Percentiles rank a stretch among this genome's conserved stretches.
These are phyloP conservation scores for Alviniconcha strummeri DNA, from an alignment of 2,888 invertebrate species.

Conservation along the genomic window DNA sequence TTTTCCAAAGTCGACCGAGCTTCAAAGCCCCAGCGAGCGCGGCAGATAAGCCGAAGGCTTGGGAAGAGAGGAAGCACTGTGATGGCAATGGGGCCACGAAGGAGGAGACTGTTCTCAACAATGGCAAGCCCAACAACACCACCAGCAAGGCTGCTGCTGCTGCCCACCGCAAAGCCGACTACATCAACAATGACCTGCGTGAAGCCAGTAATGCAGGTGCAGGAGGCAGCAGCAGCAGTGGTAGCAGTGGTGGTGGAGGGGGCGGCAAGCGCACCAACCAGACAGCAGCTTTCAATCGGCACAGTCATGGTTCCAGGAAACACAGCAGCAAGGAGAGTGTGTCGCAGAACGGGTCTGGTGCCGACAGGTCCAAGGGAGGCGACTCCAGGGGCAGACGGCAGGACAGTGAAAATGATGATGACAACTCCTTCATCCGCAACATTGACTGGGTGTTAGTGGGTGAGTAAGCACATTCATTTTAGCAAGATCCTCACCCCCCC, in stretches of 20 bases:
- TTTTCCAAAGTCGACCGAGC: constrained; percentile 57
- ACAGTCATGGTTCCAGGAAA: constrained; percentile 12
- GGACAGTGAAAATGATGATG: constrained; percentile 30
- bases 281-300: constrained; percentile 35
- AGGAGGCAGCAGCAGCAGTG: constrained; percentile 28
- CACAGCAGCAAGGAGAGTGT: constrained; percentile 22
- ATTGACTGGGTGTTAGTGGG: constrained; percentile 61
- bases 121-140: constrained; percentile 61
- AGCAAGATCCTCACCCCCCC: too few species aligned
- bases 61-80: constrained; percentile 1
- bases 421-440: constrained; percentile 51
- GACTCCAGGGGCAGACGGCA: constrained; percentile 13
- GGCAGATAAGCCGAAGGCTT: not conserved
- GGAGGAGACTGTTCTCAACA: constrained; percentile 57
- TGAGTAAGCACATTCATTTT: constrained; percentile 37
- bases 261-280: constrained; percentile 39
- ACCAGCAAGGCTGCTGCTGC: constrained; percentile 49
- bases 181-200: constrained; percentile 69
- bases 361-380: not conserved
- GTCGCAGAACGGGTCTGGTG: constrained; percentile 28
- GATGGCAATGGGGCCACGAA: not conserved
- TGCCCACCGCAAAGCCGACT: constrained; percentile 60
- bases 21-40: not conserved
- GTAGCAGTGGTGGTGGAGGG: constrained; percentile 12
- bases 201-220: constrained; percentile 32